Conservation (phyloP, 2,888 invertebrate species). For the Seira musarum region DNA sequence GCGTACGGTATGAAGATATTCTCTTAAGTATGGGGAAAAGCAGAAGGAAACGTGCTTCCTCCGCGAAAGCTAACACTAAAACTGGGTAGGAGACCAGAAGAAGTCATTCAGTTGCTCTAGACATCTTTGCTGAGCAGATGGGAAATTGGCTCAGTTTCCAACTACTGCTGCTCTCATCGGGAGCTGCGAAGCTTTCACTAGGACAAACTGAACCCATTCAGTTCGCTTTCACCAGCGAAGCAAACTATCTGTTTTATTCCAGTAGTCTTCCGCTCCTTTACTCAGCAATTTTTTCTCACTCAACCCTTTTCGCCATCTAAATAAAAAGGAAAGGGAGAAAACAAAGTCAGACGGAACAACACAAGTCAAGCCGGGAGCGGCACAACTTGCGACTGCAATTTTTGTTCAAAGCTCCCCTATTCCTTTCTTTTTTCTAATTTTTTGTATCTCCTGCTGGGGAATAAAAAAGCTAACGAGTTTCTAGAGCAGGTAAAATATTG, state of each 20-base stretch:
- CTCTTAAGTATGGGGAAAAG: slow-evolving; percentile 19
- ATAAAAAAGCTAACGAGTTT: slow-evolving; percentile 46
- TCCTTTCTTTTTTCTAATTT: neutral
- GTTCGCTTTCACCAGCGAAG: no score
- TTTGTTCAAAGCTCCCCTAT: neutral
- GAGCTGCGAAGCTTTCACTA: slow-evolving; percentile 10
- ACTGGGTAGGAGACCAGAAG: slow-evolving; percentile 28
- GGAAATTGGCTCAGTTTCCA: slow-evolving; percentile 58
- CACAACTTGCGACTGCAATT: no score
- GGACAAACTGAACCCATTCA: no score
- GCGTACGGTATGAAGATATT: slow-evolving; percentile 20
- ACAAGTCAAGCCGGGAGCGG: no score
- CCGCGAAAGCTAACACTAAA: slow-evolving; percentile 36
- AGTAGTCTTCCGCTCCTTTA: no score
- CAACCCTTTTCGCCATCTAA: neutral
- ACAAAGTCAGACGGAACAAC: neutral
- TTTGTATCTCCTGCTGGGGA: slow-evolving; percentile 26
- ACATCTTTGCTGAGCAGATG: slow-evolving; percentile 49
- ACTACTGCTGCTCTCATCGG: slow-evolving; percentile 43
- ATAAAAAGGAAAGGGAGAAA: neutral
- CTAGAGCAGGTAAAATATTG: slow-evolving; percentile 11
- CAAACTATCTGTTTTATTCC: no score
- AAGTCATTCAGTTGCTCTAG: slow-evolving; percentile 51
- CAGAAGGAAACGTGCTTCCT: slow-evolving; percentile 15
- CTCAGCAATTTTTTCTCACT: no score